Percentiles rank a stretch among this genome's conserved stretches.
phyloP scores from a whole-genome alignment of 1,140 invertebrate genomes.

The Heliothis virescens region DNA sequence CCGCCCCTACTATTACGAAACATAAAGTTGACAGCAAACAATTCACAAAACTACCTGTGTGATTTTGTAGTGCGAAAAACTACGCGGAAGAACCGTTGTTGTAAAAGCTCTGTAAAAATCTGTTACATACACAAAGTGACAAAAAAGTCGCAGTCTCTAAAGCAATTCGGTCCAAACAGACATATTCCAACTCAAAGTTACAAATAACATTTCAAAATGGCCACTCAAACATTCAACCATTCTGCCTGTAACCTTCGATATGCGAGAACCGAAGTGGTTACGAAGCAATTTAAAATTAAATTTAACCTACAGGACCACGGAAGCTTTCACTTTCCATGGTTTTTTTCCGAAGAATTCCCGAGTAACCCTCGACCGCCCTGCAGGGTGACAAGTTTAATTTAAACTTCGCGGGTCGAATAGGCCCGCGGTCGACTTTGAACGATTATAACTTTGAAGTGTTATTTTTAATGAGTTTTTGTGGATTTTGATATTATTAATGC shows the following conservation, averaged over 20 bases:
- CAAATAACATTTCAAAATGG: too few relatives aligned
- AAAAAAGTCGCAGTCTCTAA: too few relatives aligned
- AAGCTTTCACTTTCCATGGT: constrained; percentile 3
- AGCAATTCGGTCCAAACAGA: too few relatives aligned
- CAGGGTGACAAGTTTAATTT: constrained; percentile 78
- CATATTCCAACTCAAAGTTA: too few relatives aligned
- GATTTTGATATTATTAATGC: constrained; percentile 72
- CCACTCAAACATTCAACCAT: too few relatives aligned
- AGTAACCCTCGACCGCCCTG: constrained; percentile 62
- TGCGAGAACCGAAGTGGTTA: background rate
- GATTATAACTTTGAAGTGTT: constrained; percentile 77
- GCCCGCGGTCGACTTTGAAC: constrained; percentile 65
- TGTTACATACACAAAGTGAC: too few relatives aligned
- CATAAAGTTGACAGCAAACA: too few relatives aligned
- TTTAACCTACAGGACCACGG: constrained; percentile 41
- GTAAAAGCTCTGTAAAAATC: too few relatives aligned
- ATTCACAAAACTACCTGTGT: too few relatives aligned
- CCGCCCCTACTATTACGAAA: too few relatives aligned
- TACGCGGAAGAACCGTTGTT: too few relatives aligned
- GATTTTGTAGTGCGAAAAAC: too few relatives aligned
- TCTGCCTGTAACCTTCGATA: background rate
- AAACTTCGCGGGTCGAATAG: constrained; percentile 71
- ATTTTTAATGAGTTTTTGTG: constrained; percentile 77
- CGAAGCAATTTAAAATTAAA: constrained; percentile 11
- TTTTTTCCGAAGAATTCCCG: constrained; percentile 63